These are phyloP conservation scores for Drosophila maculinotata DNA, from an alignment of 2,888 invertebrate genomes.

Conservation along the genomic window DNA sequence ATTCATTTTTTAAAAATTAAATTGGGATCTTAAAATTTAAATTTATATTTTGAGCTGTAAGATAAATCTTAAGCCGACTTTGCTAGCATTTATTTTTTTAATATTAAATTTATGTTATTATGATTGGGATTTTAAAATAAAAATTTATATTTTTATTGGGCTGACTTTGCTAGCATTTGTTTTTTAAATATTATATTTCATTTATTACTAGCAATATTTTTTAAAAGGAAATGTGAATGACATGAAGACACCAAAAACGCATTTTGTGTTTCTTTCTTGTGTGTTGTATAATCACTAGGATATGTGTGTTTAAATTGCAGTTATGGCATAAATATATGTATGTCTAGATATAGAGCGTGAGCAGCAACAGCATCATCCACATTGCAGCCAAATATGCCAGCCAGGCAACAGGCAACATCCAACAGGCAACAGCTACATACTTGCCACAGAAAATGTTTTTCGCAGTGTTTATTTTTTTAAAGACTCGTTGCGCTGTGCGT, in stretches of 20 bases:
- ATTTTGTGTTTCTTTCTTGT: not conserved
- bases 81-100: no score
- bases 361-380: slow-evolving; percentile 58
- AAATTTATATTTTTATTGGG: no score
- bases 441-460: slow-evolving; percentile 23
- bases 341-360: slow-evolving; percentile 51
- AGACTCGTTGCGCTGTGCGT: slow-evolving; percentile 18
- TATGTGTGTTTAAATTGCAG: slow-evolving; percentile 22
- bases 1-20: no score
- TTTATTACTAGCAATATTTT: not conserved
- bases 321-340: slow-evolving; percentile 28
- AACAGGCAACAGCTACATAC: slow-evolving; percentile 50
- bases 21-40: no score
- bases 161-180: no score
- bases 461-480: not conserved
- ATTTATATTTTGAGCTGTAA: no score
- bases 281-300: slow-evolving; percentile 34
- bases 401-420: slow-evolving; percentile 52
- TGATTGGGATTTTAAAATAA: no score
- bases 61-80: no score
- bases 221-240: not conserved
- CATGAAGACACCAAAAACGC: not conserved
- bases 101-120: no score
- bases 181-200: not conserved
- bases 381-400: slow-evolving; percentile 48